Base-by-base conservation (phyloP, 2,888 invertebrate genomes). In the Belgica antarctica region DNA sequence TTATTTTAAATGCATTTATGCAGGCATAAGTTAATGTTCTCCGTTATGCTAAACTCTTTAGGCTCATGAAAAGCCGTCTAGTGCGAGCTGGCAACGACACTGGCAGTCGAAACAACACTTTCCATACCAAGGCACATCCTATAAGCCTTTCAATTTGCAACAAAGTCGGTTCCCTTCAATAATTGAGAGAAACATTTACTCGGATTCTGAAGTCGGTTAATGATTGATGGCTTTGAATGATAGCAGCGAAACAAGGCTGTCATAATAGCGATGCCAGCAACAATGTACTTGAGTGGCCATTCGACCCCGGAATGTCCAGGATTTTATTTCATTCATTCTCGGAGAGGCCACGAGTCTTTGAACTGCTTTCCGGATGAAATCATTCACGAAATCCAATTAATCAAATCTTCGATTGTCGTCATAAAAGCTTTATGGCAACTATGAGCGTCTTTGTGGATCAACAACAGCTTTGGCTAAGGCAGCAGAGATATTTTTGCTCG, bases 171-270 rank as follows among this genome's bases (percentile, higher is more conserved):
- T n/a, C n/a, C n/a, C n/a, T 46, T 46, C 17, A 7, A 12, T 46
- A 46, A 46, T 46, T 15, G 17, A 46, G 46, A 46, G 46, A 12
- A 46, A 15, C 7, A 46, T 46, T 12, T 46, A 15, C 4, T 46
- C 8, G 12, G 15, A 7, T 31, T 12, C 12, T 31, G 34, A n/a
- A n/a, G 7, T 31, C 46, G 17, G 4, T 31, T 15, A 31, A 63
- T 63, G 63, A 63, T 63, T 63, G 63, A 63, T 63, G 63, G 36
- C 36, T 63, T 24, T 10, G 36, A 62, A 62, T 62, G 62, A 62
- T 62, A 62, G 17, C 15, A 7, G 28, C 28, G 31, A 62, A 62
- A 28, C 62, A 19, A 62, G 62, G 15, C 62, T 62, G 62, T 62
- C 62, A 62, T 31, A 62, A 62, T 31, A 62, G 27, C 17, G 28